These are phyloP conservation scores for Spinibarbus caldwelli DNA, from an alignment of 2,797 vertebrate species.

Conservation along the genomic window DNA sequence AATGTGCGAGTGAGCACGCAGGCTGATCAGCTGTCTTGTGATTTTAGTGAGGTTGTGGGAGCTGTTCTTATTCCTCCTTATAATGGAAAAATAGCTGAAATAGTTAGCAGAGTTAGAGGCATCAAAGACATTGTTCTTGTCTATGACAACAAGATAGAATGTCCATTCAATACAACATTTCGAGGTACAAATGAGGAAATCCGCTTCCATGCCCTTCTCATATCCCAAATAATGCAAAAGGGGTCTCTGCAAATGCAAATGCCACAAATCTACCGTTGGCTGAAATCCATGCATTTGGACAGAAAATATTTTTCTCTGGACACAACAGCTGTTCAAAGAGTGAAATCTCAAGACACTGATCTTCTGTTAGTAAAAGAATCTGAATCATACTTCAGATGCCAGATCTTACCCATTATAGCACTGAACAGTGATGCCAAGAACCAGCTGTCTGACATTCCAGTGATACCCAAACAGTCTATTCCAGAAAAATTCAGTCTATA, in stretches of 20 bases:
- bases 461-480: conserved; percentile 75
- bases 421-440: conserved; percentile 62
- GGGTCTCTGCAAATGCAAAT: conserved; percentile 70
- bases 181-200: conserved; percentile 68
- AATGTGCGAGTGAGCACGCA: conserved; percentile 60
- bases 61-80: conserved; percentile 78
- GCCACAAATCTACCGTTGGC: conserved; percentile 73
- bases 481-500: conserved; percentile 76
- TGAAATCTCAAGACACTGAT: conserved; percentile 54
- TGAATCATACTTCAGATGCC: conserved; percentile 76
- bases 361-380: conserved; percentile 14
- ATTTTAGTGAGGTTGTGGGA: conserved; percentile 64
- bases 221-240: conserved; percentile 77
- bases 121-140: conserved; percentile 76
- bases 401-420: conserved; percentile 70
- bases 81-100: conserved; percentile 65
- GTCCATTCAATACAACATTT: conserved; percentile 58
- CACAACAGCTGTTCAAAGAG: conserved; percentile 73
- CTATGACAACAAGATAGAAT: conserved; percentile 65
- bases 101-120: conserved; percentile 62
- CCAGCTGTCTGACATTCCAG: conserved; percentile 71
- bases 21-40: conserved; percentile 55
- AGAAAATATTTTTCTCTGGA: conserved; percentile 62
- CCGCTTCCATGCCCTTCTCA: conserved; percentile 71
- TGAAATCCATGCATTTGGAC: conserved; percentile 73